phyloP scores from a whole-genome alignment of 64 coral and sea anemone species.

The Orbicella faveolata region DNA sequence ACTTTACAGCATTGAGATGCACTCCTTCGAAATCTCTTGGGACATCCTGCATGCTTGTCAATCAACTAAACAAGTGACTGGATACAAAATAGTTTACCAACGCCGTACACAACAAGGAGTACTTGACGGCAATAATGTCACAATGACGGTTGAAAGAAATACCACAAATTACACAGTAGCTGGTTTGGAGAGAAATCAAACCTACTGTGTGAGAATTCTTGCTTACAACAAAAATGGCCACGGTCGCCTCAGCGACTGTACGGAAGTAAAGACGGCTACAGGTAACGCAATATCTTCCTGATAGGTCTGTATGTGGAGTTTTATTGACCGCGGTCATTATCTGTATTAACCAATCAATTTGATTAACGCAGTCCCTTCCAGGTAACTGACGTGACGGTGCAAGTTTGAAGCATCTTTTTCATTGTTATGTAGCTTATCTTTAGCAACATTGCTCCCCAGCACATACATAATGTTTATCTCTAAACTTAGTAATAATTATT shows the following conservation, averaged over 20 bases:
- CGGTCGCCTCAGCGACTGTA: background rate
- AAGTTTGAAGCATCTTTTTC: too few species aligned
- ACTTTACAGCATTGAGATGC: background rate
- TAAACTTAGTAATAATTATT: too few species aligned
- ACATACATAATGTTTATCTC: too few species aligned
- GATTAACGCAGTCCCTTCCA: too few species aligned
- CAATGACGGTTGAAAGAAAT: background rate
- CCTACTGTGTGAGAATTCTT: background rate
- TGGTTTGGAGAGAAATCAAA: background rate
- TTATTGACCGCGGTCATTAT: too few species aligned
- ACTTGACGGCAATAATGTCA: background rate
- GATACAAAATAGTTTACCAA: conserved; percentile 1
- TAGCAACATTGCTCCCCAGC: too few species aligned
- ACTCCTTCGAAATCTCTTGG: background rate
- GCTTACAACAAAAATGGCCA: conserved; percentile 9
- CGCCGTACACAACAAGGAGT: background rate
- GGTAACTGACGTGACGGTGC: too few species aligned
- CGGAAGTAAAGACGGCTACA: background rate
- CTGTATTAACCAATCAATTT: too few species aligned
- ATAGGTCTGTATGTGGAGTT: too few species aligned
- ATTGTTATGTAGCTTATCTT: too few species aligned
- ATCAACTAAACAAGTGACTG: background rate
- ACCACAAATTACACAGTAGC: background rate
- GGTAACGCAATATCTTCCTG: background rate
- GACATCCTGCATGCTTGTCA: too few species aligned